These are phyloP conservation scores for Pogonognathellus flavescens DNA, from an alignment of 1,140 invertebrate species.

Conservation along the genomic window DNA sequence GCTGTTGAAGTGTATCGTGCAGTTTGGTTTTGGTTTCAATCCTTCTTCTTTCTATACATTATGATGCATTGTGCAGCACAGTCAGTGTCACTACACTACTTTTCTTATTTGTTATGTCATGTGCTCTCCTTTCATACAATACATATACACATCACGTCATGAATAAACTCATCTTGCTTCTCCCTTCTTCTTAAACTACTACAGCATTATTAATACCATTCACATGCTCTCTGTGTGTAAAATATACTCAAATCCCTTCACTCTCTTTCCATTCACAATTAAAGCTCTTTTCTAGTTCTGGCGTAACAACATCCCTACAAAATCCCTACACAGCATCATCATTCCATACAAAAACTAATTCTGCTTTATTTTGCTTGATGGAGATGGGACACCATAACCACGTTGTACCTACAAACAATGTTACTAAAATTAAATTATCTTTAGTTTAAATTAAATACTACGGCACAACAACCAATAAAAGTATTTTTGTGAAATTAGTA, in stretches of 20 bases:
- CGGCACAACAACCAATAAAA: too few species aligned
- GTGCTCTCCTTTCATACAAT: slow-evolving; percentile 2
- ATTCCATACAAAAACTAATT: background rate
- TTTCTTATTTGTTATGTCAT: slow-evolving; percentile 47
- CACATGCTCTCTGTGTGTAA: background rate
- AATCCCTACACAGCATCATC: background rate
- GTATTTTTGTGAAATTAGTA: too few species aligned
- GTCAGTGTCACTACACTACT: slow-evolving; percentile 38
- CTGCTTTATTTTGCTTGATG: background rate
- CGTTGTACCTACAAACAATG: too few species aligned
- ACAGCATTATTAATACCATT: background rate
- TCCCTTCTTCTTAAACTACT: background rate
- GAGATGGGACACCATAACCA: too few species aligned
- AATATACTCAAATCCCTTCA: slow-evolving; percentile 13
- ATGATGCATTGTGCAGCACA: slow-evolving; percentile 35
- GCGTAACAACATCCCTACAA: background rate
- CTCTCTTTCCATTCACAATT: background rate
- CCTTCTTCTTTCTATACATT: slow-evolving; percentile 10
- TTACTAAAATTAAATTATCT: too few species aligned
- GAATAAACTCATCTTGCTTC: background rate
- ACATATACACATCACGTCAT: slow-evolving; percentile 14
- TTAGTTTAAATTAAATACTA: too few species aligned
- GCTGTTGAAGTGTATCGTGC: slow-evolving; percentile 34
- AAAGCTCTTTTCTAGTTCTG: background rate
- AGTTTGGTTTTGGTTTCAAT: slow-evolving; percentile 40